Percentiles rank a stretch among this genome's conserved stretches.
Conservation (phyloP, 2,888 invertebrate species). For the Chrysodeixis includens region DNA sequence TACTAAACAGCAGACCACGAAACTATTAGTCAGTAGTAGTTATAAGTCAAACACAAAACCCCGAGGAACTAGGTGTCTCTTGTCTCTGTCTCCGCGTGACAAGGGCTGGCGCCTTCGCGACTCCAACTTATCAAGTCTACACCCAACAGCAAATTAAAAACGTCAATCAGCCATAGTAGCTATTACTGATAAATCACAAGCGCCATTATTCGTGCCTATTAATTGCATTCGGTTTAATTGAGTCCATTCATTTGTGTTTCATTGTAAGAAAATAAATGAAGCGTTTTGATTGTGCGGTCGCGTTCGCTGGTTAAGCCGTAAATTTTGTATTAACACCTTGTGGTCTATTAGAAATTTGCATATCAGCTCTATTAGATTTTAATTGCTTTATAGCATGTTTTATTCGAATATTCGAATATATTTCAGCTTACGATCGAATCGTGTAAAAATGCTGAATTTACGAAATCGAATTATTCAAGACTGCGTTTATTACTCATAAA, state of each 20-base stretch:
- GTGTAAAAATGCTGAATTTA: neutral
- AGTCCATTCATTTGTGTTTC: conserved; percentile 79
- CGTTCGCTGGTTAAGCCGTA: conserved; percentile 61
- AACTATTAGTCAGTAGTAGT: too few species aligned
- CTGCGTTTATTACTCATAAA: neutral
- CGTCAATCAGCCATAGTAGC: conserved; percentile 82
- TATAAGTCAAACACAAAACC: conserved; percentile 59
- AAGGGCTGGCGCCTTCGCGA: conserved; percentile 64
- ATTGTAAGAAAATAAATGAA: conserved; percentile 79
- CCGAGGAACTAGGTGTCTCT: conserved; percentile 64
- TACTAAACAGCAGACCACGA: conserved; percentile 45
- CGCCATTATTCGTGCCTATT: conserved; percentile 81
- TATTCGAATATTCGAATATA: conserved; percentile 40
- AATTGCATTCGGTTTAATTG: conserved; percentile 83
- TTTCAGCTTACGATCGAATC: conserved; percentile 16
- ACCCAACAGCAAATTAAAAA: conserved; percentile 79
- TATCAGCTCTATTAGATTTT: conserved; percentile 49
- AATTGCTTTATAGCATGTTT: conserved; percentile 37
- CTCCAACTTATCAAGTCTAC: conserved; percentile 60
- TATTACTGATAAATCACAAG: conserved; percentile 83
- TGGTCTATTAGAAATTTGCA: conserved; percentile 51
- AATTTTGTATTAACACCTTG: conserved; percentile 57
- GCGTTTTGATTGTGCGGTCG: conserved; percentile 68
- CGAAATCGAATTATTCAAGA: neutral
- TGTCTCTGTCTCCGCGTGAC: conserved; percentile 71